Base-by-base conservation (phyloP, 2,797 vertebrate species). In the Thunnus albacares region DNA sequence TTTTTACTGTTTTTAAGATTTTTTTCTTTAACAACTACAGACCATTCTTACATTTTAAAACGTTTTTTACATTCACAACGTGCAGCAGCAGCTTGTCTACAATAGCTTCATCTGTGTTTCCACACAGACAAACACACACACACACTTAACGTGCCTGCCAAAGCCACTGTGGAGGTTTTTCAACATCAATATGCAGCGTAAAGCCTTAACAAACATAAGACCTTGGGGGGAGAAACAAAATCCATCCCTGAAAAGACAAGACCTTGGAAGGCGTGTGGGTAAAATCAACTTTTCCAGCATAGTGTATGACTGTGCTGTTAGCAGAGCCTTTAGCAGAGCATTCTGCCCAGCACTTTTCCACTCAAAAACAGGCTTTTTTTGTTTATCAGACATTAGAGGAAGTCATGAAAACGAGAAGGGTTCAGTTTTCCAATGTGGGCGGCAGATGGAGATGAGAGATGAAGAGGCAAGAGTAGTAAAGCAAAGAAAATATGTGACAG, bases 241-340 rank as follows among this genome's bases (percentile, higher is more conserved):
- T 75, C 63, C 47, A 67, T 75, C 63, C 30, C 28, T 63, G 55
- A 60, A 65, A 71, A 83, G 61, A 78, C 30, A 14, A 79, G 62
- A 73, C 64, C 75, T 85, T 79, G 66, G 67, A 65, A 72, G 51
- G 52, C 18, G 14, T 63, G 26, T 24, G 69, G 72, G 69, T 61
- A 76, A 62, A 69, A 68, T 84, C 51, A 63, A 51, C 6, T 62
- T 57, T 69, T 67, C 78, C 49, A 57, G 22, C 43, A 55, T 41
- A 63, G 47, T 18, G 52, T 13, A 17, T 43, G 6, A 66, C 52
- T 38, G 22, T 8, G 12, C 49, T 56, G 1, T 55, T 0, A 53
- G n/a, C 17, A 7, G 33, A 71, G 63, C 55, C 43, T 33, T 80
- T 63, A 62, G 45, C 65, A 51, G 33, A 51, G 33, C 56, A 41